Conservation (phyloP, 2,888 invertebrate species). For the Peribatodes rhomboidaria region DNA sequence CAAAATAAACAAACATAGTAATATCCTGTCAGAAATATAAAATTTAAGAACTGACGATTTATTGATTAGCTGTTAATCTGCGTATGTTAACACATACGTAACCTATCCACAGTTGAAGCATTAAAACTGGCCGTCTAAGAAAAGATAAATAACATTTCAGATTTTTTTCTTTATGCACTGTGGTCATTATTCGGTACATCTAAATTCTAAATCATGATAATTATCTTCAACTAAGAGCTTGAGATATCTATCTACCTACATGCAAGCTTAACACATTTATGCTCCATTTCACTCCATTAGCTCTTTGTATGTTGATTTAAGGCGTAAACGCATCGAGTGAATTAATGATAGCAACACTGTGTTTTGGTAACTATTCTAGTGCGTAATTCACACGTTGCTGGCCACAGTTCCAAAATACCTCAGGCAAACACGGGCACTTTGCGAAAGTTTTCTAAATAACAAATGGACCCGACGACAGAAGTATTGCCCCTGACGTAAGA, state of each 20-base stretch:
- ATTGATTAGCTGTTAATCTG: background rate
- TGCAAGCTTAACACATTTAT: constrained; percentile 45
- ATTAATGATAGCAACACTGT: constrained; percentile 71
- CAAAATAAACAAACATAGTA: constrained; percentile 21
- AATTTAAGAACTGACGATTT: constrained; percentile 8
- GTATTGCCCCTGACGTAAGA: constrained; percentile 69
- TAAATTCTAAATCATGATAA: background rate
- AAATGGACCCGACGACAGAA: constrained; percentile 72
- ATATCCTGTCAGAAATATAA: constrained; percentile 32
- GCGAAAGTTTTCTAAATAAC: constrained; percentile 76
- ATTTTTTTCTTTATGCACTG: background rate
- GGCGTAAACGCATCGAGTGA: constrained; percentile 69
- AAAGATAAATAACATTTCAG: background rate
- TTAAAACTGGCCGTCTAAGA: background rate
- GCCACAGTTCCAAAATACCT: constrained; percentile 74
- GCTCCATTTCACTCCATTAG: constrained; percentile 74
- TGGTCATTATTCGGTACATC: background rate
- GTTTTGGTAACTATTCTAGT: constrained; percentile 63
- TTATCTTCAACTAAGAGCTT: constrained; percentile 22
- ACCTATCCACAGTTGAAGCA: background rate
- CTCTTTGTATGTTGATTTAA: constrained; percentile 69
- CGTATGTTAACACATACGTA: background rate
- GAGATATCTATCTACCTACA: constrained; percentile 21
- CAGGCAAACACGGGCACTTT: constrained; percentile 64
- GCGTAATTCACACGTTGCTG: constrained; percentile 69